Percentiles rank a stretch among this genome's conserved stretches.
These are phyloP conservation scores for Rhodeus uyekii DNA, from an alignment of 2,797 vertebrate species.

Conservation along the genomic window DNA sequence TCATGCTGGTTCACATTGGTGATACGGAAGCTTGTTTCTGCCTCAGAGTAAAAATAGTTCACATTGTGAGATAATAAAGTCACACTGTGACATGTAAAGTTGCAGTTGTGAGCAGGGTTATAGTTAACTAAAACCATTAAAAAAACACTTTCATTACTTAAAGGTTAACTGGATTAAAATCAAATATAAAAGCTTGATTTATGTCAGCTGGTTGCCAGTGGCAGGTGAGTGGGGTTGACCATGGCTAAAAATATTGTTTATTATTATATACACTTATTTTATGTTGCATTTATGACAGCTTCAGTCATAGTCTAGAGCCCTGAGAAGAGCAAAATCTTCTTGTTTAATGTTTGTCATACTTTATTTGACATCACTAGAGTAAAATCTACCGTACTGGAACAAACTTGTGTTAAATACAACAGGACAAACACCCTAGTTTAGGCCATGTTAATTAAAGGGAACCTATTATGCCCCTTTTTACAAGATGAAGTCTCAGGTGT, in stretches of 20 bases:
- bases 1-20: neutral
- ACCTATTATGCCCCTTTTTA: too few species aligned
- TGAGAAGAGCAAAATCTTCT: too few species aligned
- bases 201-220: neutral
- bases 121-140: neutral
- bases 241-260: too few species aligned
- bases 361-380: neutral
- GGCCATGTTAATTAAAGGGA: neutral
- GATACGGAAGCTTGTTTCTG: neutral
- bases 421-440: neutral
- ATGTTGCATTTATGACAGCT: too few species aligned
- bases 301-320: too few species aligned
- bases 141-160: too few species aligned
- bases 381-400: neutral
- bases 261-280: too few species aligned
- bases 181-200: neutral
- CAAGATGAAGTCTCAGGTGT: too few species aligned
- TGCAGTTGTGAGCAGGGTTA: neutral
- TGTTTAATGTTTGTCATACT: too few species aligned
- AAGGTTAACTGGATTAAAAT: neutral
- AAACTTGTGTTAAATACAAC: neutral
- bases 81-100: neutral
- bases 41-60: neutral
- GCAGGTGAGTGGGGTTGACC: too few species aligned
- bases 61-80: neutral